These are phyloP conservation scores for Drosophila lacteicornis DNA, from an alignment of 1,140 invertebrate genomes.

Conservation along the genomic window DNA sequence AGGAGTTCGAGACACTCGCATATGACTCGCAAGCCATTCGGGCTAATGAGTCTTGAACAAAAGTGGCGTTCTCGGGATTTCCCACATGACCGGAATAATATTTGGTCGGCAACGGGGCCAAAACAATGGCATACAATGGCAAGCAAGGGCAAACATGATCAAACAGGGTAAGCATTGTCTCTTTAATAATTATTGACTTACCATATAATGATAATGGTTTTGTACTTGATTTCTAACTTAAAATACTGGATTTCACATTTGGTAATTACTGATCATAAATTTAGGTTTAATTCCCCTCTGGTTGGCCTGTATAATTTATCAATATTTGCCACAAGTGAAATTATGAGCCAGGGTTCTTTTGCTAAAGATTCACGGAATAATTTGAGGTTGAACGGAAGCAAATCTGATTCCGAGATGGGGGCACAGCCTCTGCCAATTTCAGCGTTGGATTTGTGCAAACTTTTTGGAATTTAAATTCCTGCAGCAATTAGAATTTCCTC, in stretches of 20 bases:
- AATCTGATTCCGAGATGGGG: conserved; percentile 11
- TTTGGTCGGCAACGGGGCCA: neutral
- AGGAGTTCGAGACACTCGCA: conserved; percentile 24
- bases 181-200: neutral
- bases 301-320: neutral
- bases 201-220: neutral
- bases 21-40: conserved; percentile 28
- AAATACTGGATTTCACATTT: neutral
- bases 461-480: conserved; percentile 41
- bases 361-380: conserved; percentile 6
- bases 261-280: neutral
- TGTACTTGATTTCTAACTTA: neutral
- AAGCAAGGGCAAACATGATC: neutral
- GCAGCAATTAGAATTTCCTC: conserved; percentile 44
- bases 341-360: neutral
- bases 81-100: conserved; percentile 37
- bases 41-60: conserved; percentile 30
- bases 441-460: conserved; percentile 31
- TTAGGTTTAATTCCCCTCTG: neutral
- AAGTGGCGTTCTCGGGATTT: conserved; percentile 20
- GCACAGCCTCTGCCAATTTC: conserved; percentile 33
- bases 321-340: neutral
- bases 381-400: conserved; percentile 14
- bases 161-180: neutral
- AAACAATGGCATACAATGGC: neutral